A percentile compares a stretch with the other conserved stretches of the same genome.
phyloP scores from a whole-genome alignment of 1,140 invertebrate species.

The Drosophila equinoxialis region DNA sequence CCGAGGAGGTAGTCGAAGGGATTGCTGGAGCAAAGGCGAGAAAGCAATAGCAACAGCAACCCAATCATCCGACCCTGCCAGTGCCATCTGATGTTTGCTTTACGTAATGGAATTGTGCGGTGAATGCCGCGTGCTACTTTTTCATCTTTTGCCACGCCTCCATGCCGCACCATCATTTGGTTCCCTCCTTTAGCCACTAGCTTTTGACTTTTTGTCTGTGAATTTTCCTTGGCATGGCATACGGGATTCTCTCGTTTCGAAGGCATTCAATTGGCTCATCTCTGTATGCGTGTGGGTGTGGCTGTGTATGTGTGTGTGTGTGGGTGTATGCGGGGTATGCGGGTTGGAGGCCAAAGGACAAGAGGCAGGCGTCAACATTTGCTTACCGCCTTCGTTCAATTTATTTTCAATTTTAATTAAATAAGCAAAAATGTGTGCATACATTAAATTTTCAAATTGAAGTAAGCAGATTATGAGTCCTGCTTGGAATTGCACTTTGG shows the following conservation, averaged over 20 bases:
- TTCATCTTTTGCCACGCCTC: constrained; percentile 47
- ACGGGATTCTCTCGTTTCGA: constrained; percentile 47
- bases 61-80: constrained; percentile 67
- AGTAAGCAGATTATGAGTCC: constrained; percentile 60
- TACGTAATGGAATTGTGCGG: constrained; percentile 79
- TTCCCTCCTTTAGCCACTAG: background rate
- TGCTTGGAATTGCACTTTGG: background rate
- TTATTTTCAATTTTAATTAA: constrained; percentile 75
- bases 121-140: constrained; percentile 68
- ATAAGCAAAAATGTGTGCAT: constrained; percentile 73
- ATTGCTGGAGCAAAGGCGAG: constrained; percentile 25
- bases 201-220: constrained; percentile 58
- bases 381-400: constrained; percentile 51
- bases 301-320: background rate
- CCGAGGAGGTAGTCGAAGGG: background rate
- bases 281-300: constrained; percentile 6
- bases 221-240: constrained; percentile 60
- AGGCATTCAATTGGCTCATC: constrained; percentile 59
- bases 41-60: constrained; percentile 35
- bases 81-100: constrained; percentile 77
- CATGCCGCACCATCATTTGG: constrained; percentile 18
- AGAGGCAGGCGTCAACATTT: constrained; percentile 52
- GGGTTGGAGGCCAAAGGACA: constrained; percentile 3
- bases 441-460: constrained; percentile 47
- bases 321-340: background rate